Conservation (phyloP, 2,113 vertebrate genomes). For the Anoplopoma fimbria region DNA sequence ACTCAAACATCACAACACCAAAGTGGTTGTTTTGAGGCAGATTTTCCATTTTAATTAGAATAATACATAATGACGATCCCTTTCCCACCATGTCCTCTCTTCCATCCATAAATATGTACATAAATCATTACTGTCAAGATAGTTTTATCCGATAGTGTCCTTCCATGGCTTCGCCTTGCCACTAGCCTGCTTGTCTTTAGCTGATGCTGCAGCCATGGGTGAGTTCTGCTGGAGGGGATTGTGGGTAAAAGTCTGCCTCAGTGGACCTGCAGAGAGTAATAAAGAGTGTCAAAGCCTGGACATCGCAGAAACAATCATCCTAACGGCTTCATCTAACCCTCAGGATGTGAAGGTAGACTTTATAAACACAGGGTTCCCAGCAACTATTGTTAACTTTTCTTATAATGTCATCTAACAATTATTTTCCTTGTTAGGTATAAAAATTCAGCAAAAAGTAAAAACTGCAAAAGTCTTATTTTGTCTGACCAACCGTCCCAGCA, state of each 20-base stretch:
- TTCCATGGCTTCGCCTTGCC: conserved; percentile 85
- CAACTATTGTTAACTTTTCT: neutral
- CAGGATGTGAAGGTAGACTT: neutral
- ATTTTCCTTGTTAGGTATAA: neutral
- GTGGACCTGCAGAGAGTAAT: conserved; percentile 80
- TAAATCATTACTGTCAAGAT: neutral
- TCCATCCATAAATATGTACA: conserved; percentile 80
- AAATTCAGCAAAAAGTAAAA: neutral
- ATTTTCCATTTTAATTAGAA: conserved; percentile 70
- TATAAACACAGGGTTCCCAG: neutral
- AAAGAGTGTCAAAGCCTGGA: neutral
- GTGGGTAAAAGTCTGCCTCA: conserved; percentile 90
- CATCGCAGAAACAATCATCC: neutral
- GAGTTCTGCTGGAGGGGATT: conserved; percentile 86
- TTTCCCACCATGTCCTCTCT: neutral
- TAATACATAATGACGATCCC: conserved; percentile 41
- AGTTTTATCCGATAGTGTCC: conserved; percentile 85
- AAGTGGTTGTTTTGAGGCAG: conserved; percentile 25
- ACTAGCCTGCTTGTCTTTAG: conserved; percentile 49
- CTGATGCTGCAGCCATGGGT: conserved; percentile 50
- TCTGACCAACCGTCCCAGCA: neutral
- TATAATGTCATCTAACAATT: neutral
- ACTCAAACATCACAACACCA: neutral
- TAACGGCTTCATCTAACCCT: neutral
- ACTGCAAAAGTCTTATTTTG: neutral